Evolutionary conservation across 2,888 invertebrate species (phyloP).

Genomic region (Metacarcinus magister): DNA sequence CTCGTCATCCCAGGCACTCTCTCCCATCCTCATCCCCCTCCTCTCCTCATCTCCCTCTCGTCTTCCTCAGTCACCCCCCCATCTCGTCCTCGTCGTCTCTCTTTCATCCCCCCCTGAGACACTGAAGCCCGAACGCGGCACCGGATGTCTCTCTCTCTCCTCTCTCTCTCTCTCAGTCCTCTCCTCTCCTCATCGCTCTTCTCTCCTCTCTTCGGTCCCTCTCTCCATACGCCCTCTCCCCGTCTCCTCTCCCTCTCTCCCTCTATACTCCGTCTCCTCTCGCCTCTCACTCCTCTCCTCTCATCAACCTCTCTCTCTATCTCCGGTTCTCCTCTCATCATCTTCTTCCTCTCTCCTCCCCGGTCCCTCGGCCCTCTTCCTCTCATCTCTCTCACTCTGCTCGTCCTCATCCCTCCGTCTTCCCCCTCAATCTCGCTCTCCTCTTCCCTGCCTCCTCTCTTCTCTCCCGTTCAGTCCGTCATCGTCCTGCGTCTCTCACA

Average conservation of each 20-base stretch:
- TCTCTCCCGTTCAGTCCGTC: too few species aligned
- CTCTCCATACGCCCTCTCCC: too few species aligned
- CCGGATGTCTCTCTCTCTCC: too few species aligned
- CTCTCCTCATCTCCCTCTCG: not conserved
- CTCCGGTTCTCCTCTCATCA: not conserved
- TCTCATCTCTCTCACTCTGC: not conserved
- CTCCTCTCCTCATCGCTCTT: too few species aligned
- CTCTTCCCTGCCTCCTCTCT: not conserved
- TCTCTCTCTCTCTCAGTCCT: too few species aligned
- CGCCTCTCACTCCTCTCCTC: not conserved
- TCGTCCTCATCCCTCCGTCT: too few species aligned
- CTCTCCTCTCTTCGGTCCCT: not conserved
- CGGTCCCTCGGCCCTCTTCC: not conserved
- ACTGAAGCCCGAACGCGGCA: too few species aligned
- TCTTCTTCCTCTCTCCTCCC: not conserved
- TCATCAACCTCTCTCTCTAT: too few species aligned
- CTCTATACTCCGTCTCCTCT: not conserved
- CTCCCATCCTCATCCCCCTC: not conserved
- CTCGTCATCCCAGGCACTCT: not conserved
- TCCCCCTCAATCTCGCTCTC: not conserved
- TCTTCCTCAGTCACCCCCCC: not conserved
- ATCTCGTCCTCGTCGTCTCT: not conserved
- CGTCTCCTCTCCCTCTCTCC: not conserved
- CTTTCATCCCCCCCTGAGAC: too few species aligned
- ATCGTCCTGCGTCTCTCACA: too few species aligned